A percentile compares a stretch with the other conserved stretches of the same genome.
phyloP scores from a whole-genome alignment of 2,113 vertebrate species.

The Verasper variegatus region DNA sequence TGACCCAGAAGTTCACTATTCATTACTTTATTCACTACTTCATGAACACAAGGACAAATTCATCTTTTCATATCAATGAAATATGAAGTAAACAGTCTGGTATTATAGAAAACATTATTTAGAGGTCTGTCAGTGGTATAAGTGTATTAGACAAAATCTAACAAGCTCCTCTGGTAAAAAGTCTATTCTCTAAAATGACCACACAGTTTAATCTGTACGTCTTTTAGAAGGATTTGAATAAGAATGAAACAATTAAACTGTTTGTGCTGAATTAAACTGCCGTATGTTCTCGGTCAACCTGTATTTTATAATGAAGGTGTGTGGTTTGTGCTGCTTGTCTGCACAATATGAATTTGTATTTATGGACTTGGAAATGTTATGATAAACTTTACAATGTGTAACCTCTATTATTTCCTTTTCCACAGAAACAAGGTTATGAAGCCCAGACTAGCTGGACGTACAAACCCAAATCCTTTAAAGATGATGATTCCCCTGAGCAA shows the following conservation, averaged over 20 bases:
- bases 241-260: background rate
- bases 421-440: slow-evolving; percentile 36
- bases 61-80: too few relatives aligned
- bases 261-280: background rate
- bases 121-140: too few relatives aligned
- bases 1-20: too few relatives aligned
- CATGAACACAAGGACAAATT: too few relatives aligned
- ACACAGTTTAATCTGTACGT: too few relatives aligned
- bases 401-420: background rate
- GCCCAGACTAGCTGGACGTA: slow-evolving; percentile 47
- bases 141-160: too few relatives aligned
- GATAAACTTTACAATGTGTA: background rate
- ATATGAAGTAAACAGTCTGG: too few relatives aligned
- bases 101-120: too few relatives aligned
- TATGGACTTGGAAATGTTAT: background rate
- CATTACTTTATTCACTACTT: too few relatives aligned
- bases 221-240: background rate
- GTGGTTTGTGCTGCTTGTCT: background rate
- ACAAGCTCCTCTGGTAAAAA: too few relatives aligned
- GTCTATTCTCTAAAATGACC: too few relatives aligned
- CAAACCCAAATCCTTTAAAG: slow-evolving; percentile 78
- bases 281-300: background rate
- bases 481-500: slow-evolving; percentile 80
- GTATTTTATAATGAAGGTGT: background rate
- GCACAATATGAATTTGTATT: background rate